phyloP scores from a whole-genome alignment of 2,797 vertebrate species.

The Podargus strigoides region DNA sequence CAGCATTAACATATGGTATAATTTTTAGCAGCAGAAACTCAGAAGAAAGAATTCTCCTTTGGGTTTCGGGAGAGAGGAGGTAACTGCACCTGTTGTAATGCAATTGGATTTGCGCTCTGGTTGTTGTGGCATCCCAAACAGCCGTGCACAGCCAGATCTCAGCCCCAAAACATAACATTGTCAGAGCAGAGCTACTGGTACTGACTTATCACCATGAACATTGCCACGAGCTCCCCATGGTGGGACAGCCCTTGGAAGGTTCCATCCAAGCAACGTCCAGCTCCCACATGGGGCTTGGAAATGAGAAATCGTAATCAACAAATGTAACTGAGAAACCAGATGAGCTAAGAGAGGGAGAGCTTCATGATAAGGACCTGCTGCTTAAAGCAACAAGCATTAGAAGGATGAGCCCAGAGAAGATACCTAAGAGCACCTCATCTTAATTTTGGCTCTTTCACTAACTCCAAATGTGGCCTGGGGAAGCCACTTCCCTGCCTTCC shows the following conservation, averaged over 20 bases:
- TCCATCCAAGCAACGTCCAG: not conserved
- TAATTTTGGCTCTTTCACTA: not conserved
- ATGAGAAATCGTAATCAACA: not conserved
- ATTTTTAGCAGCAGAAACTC: not conserved
- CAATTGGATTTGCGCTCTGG: not conserved
- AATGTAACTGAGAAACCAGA: not conserved
- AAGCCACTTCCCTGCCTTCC: not conserved
- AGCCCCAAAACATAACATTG: not conserved
- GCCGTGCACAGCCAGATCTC: not conserved
- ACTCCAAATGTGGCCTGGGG: not conserved
- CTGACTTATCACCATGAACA: not conserved
- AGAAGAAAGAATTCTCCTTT: not conserved
- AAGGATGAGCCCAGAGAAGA: not conserved
- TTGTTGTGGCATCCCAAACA: not conserved
- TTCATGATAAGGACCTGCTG: not conserved
- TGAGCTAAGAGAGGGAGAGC: not conserved
- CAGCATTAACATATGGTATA: fast-evolving
- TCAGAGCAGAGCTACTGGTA: not conserved
- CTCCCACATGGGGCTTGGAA: not conserved
- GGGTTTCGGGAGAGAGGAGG: not conserved
- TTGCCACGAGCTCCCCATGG: not conserved
- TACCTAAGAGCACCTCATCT: not conserved
- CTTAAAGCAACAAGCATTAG: not conserved
- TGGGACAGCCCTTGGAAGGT: not conserved
- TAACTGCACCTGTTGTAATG: not conserved